Percentiles rank a stretch among this genome's conserved stretches.
phyloP scores from a whole-genome alignment of 2,113 vertebrate species.

The Chlamydotis undulata region DNA sequence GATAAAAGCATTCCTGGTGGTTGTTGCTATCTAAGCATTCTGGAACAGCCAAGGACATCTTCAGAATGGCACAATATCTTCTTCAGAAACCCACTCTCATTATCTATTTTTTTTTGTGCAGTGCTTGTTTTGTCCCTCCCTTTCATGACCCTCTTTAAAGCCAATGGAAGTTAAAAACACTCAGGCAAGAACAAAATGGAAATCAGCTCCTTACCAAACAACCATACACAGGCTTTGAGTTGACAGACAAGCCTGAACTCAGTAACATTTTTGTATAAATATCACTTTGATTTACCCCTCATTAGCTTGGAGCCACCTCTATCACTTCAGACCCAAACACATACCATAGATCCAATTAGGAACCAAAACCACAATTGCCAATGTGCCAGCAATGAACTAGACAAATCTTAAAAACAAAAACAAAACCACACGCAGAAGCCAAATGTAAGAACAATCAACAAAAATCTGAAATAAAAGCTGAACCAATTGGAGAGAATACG shows the following conservation, averaged over 20 bases:
- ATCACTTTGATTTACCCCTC: background rate
- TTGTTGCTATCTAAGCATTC: conserved; percentile 43
- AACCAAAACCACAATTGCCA: background rate
- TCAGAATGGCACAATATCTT: conserved; percentile 36
- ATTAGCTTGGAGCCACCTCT: too few species aligned
- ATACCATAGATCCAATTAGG: background rate
- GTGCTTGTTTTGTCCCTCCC: conserved; percentile 1
- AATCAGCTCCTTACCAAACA: background rate
- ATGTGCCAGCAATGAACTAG: background rate
- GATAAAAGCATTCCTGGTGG: conserved; percentile 61
- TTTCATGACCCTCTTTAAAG: conserved; percentile 1
- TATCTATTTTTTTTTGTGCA: conserved; percentile 29
- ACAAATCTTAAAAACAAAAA: background rate
- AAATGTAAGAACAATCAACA: background rate
- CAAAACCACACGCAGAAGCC: background rate
- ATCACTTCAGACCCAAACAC: background rate
- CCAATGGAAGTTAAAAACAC: background rate
- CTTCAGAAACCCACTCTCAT: conserved; percentile 31
- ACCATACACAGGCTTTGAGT: background rate
- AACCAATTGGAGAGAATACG: fast-evolving
- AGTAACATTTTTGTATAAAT: background rate
- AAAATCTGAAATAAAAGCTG: background rate
- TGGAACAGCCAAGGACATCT: conserved; percentile 60
- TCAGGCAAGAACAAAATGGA: background rate
- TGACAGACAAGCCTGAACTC: background rate